Conservation (phyloP, 2,888 invertebrate genomes). For the Salpingus planirostris region DNA sequence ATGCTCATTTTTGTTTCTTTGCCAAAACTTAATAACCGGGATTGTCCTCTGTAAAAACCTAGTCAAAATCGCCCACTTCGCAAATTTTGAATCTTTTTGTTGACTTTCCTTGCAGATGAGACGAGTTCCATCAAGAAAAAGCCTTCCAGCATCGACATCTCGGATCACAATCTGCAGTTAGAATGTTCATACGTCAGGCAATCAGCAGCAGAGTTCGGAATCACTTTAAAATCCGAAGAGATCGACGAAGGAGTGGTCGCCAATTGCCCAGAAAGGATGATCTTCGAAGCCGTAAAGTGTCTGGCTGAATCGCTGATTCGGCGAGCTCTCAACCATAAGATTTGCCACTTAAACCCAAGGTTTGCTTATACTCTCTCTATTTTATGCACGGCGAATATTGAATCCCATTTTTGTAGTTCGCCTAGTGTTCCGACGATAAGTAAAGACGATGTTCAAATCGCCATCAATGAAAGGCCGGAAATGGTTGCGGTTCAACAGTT, state of each 20-base stretch:
- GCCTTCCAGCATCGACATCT: too few species aligned
- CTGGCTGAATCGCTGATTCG: conserved; percentile 46
- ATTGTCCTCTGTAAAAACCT: too few species aligned
- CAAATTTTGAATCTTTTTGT: too few species aligned
- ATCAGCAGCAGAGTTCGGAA: conserved; percentile 40
- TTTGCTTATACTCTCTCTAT: conserved; percentile 9
- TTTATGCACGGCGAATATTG: conserved; percentile 15
- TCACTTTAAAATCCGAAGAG: conserved; percentile 42
- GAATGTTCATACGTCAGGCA: conserved; percentile 41
- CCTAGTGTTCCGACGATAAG: conserved; percentile 11
- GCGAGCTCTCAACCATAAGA: conserved; percentile 27
- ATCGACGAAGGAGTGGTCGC: conserved; percentile 40
- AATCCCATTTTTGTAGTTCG: conserved; percentile 2
- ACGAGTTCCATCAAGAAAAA: too few species aligned
- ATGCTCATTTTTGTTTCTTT: too few species aligned
- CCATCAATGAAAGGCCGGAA: conserved; percentile 25
- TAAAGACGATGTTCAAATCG: conserved; percentile 20
- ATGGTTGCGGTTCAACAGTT: too few species aligned
- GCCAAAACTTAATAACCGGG: too few species aligned
- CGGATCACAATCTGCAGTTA: conserved; percentile 26
- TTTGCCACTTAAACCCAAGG: conserved; percentile 17
- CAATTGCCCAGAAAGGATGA: conserved; percentile 43
- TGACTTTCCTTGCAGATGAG: too few species aligned
- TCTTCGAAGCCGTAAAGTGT: conserved; percentile 45
- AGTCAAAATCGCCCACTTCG: too few species aligned